Conservation (phyloP, 1,140 invertebrate genomes). For the Chelonus insularis region DNA sequence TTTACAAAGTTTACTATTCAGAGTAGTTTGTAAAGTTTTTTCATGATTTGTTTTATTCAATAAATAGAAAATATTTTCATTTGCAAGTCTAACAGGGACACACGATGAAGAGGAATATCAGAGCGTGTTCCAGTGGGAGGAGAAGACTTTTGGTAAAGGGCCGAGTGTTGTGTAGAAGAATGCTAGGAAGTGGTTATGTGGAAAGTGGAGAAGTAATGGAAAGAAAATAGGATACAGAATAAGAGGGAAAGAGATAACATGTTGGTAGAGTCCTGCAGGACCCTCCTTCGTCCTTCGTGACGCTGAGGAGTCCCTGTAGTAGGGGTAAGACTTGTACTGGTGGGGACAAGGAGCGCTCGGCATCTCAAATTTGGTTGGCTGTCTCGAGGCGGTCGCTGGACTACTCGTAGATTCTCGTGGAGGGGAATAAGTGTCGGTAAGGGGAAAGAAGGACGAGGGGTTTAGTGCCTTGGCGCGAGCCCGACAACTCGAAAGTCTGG, state of each 20-base stretch:
- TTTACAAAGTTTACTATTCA: no score
- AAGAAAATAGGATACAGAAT: background rate
- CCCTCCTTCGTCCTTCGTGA: conserved; percentile 16
- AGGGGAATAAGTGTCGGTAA: conserved; percentile 17
- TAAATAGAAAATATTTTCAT: no score
- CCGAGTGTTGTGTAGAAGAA: no score
- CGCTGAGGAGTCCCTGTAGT: background rate
- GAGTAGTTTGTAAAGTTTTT: no score
- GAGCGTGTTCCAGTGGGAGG: no score
- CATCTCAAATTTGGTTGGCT: conserved; percentile 56
- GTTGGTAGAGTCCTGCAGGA: conserved; percentile 22
- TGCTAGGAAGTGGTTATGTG: no score
- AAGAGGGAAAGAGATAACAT: background rate
- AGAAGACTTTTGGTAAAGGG: no score
- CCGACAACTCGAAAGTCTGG: conserved; percentile 44
- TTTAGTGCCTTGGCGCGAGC: conserved; percentile 41
- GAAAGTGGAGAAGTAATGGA: background rate
- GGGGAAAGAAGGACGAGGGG: conserved; percentile 23
- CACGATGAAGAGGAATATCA: no score
- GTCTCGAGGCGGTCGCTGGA: conserved; percentile 39
- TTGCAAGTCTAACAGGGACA: no score
- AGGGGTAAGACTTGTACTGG: conserved; percentile 20
- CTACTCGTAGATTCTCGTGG: conserved; percentile 5
- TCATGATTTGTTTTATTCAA: no score
- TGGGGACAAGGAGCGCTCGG: conserved; percentile 43